Evolutionary conservation across 2,888 invertebrate genomes (phyloP), one percentile per base, ranked within the genome.

Genomic region (Xiphydria camelus): DNA sequence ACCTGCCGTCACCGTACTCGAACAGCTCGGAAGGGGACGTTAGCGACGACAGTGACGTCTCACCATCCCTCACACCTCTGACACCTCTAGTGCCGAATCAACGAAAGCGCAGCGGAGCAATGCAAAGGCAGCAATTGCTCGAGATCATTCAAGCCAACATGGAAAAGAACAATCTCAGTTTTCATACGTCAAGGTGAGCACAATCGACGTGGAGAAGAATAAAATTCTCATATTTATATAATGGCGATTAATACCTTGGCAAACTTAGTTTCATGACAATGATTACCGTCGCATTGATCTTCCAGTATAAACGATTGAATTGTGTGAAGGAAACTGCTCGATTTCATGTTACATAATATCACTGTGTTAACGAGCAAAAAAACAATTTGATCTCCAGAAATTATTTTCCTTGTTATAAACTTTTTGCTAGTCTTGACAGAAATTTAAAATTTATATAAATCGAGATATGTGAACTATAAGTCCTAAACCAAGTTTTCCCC

Each of bases 81-180:
- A 68, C 71, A 42, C 54, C 78, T 77, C 61, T 78, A 76, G 55
- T 79, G 77, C 68, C 79, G 76, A 61, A 73, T 74, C 45, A 75
- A 57, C 64, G 84, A 67, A 84, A 84, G 69, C 81, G 84, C 52
- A 87, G 88, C 43, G 86, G 87, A 57, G 87, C 88, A 57, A 76
- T 90, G 62, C 89, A 90, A 73, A 81, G 89, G 61, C 87, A 89
- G 59, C 91, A 92, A 77, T 79, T 92, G 59, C 83, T 91, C 56
- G 89, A 91, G 79, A 88, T 92, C 66, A 89, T 92, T 70, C 88
- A 91, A 76, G 89, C 90, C 58, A 92, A 91, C 77, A 91, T 93
- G 91, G 91, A 91, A 76, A 91, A 90, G 77, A 91, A 90, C 78
- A 89, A 89, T 76, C 79, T 89, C 82, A 87, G 86, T 84, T 88